Conservation (phyloP, 1,140 invertebrate species). For the Leucophenga varia region DNA sequence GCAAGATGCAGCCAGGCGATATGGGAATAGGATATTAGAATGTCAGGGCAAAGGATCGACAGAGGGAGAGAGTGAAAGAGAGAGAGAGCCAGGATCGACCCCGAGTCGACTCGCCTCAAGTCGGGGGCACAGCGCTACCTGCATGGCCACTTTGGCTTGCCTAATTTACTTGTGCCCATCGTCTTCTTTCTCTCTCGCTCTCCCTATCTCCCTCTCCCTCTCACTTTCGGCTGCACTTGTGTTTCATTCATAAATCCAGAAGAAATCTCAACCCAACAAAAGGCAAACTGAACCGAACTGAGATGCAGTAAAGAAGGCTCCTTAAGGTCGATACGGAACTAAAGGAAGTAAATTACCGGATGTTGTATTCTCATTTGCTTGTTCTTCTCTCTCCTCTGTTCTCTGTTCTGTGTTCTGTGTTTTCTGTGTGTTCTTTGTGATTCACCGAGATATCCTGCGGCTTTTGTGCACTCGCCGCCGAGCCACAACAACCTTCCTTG, state of each 20-base stretch:
- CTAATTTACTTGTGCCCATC: constrained; percentile 50
- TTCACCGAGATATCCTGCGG: constrained; percentile 46
- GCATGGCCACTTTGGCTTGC: constrained; percentile 39
- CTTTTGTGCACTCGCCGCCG: constrained; percentile 27
- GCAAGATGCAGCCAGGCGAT: constrained; percentile 46
- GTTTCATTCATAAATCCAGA: constrained; percentile 41
- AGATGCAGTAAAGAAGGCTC: too few species aligned
- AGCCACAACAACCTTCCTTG: constrained; percentile 28
- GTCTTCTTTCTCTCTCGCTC: constrained; percentile 13
- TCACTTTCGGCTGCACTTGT: constrained; percentile 12
- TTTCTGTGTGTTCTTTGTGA: constrained; percentile 31
- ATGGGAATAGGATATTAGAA: constrained; percentile 41
- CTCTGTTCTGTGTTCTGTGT: too few species aligned
- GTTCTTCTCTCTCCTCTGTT: too few species aligned
- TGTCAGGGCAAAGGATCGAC: constrained; percentile 18
- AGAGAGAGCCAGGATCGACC: too few species aligned
- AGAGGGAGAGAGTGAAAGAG: too few species aligned
- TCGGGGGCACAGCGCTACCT: constrained; percentile 36
- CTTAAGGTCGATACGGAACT: constrained; percentile 45
- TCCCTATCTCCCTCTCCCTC: too few species aligned
- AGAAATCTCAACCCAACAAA: constrained; percentile 30
- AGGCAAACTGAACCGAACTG: constrained; percentile 21
- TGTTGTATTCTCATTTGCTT: constrained; percentile 54
- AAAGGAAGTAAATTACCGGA: constrained; percentile 56
- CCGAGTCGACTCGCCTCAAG: constrained; percentile 3